Conservation (phyloP, 2,113 vertebrate genomes). For the Propithecus coquereli region DNA sequence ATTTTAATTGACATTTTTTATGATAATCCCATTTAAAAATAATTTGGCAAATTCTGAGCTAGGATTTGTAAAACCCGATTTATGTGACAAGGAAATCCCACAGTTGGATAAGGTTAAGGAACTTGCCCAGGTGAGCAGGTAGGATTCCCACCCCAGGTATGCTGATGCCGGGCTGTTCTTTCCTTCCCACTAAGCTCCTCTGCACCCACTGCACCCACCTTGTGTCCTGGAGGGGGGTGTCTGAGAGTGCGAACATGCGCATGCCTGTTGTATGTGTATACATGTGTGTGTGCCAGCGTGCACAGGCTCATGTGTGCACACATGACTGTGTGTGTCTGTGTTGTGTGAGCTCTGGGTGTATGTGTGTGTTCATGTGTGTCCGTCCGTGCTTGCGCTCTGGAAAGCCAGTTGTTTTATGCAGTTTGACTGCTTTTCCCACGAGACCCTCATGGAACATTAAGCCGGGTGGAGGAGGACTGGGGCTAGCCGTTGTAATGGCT, state of each 20-base stretch:
- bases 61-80: background rate
- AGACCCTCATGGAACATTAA: conserved; percentile 29
- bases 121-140: fast-evolving
- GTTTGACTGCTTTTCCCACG: background rate
- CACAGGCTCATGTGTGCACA: too few species aligned
- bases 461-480: background rate
- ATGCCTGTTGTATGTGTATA: too few species aligned
- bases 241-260: background rate
- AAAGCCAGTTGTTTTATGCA: background rate
- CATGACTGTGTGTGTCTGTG: background rate
- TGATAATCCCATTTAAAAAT: background rate
- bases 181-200: fast-evolving
- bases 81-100: background rate
- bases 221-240: fast-evolving
- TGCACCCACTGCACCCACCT: too few species aligned
- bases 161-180: too few species aligned
- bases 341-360: fast-evolving
- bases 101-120: background rate
- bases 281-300: too few species aligned
- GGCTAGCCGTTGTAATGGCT: background rate
- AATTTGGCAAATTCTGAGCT: background rate
- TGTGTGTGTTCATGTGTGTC: background rate
- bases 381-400: background rate
- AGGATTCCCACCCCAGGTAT: fast-evolving
- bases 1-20: too few species aligned